These are phyloP conservation scores for Cossypha niveicapilla DNA, from an alignment of 2,797 vertebrate genomes.

Conservation along the genomic window DNA sequence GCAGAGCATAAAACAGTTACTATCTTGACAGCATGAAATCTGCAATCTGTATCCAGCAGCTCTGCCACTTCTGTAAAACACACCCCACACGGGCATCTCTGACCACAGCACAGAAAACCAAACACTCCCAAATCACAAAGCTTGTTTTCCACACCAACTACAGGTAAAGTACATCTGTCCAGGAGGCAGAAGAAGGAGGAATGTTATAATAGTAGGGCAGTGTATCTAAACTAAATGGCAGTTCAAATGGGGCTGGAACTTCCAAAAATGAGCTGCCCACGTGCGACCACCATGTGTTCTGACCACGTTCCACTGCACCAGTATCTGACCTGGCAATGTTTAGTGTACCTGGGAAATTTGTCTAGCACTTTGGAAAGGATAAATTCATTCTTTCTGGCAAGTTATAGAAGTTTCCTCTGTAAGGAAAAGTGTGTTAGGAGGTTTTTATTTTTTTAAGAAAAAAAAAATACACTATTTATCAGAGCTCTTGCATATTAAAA, in stretches of 20 bases:
- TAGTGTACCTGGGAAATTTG: slow-evolving; percentile 78
- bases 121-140: neutral
- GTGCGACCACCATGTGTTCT: slow-evolving; percentile 17
- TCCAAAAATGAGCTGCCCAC: neutral
- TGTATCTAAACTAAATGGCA: slow-evolving; percentile 25
- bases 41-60: neutral
- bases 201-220: neutral
- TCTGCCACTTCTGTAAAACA: neutral
- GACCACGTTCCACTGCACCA: slow-evolving; percentile 48
- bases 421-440: slow-evolving; percentile 75
- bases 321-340: slow-evolving; percentile 57
- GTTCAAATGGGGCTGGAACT: slow-evolving; percentile 22
- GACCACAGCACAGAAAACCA: neutral
- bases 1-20: neutral
- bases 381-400: slow-evolving; percentile 77
- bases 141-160: neutral
- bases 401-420: slow-evolving; percentile 73
- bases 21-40: neutral
- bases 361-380: slow-evolving; percentile 88
- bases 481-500: slow-evolving; percentile 58
- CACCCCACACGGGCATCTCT: neutral
- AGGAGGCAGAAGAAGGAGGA: neutral
- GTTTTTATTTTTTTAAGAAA: slow-evolving; percentile 79
- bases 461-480: slow-evolving; percentile 72
- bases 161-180: neutral